Evolutionary conservation across 1,140 invertebrate genomes (phyloP), one percentile per base, ranked within the genome.

Genomic region (Helicoverpa zea): DNA sequence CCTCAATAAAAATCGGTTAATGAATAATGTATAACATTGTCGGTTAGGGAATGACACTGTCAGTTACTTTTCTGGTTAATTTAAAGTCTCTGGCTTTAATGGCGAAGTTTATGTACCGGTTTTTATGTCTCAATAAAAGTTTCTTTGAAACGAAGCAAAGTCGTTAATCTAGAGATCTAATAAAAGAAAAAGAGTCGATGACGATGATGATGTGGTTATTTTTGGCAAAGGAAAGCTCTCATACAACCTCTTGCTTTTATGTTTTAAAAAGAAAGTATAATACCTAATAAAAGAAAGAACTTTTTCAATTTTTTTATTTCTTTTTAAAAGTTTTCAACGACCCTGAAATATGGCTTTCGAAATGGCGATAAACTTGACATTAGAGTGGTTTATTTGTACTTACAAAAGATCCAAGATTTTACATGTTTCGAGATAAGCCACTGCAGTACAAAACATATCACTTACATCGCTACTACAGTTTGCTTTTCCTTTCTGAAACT

Each of bases 91-190:
- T 83, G 73, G 85, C 82, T 88, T 93, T 93, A 92, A 93, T 88
- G 87, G 83, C 80, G 58, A 86, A 88, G 86, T 92, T 93, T 92
- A 91, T 92, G 89, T 83, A 87, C 79, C 86, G 80, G 75, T 87
- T 81, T 92, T 93, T 93, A 93, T 92, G 85, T 84, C 64, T 75
- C 86, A 84, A 91, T 93, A 93, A 93, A 43, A 93, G 87, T 90
- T 89, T 79, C 86, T 87, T 86, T 87, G 87, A 87, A 87, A 88
- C 84, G 85, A 84, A 88, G 89, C 87, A 86, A 89, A 84, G 79
- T 85, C 86, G 90, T 92, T 93, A 93, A 92, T 93, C 90, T 90
- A 85, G 83, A 80, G 81, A 84, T 85, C 79, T 86, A 87, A 88
- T 89, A 88, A 91, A 91, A 86, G 81, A 79, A 72, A 81, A 75